Evolutionary conservation across 2,113 vertebrate genomes (phyloP).

Genomic region (Prionailurus bengalensis): DNA sequence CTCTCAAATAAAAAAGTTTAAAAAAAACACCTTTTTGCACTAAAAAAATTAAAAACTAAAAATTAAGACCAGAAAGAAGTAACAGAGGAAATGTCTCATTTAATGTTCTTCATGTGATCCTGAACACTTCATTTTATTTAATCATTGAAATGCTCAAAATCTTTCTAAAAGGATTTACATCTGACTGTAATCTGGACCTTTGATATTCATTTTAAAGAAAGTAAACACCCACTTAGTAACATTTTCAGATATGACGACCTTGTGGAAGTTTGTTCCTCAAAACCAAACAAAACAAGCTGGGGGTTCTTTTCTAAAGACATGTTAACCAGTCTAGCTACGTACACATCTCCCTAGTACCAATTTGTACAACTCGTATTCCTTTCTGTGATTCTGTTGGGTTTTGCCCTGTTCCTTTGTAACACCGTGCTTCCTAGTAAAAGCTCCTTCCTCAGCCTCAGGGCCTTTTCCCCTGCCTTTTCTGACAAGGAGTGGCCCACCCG

Average conservation of each 20-base stretch:
- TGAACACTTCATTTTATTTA: not conserved
- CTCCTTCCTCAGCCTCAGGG: not conserved
- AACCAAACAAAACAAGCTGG: not conserved
- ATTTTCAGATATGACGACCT: not conserved
- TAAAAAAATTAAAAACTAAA: not conserved
- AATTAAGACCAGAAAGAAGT: not conserved
- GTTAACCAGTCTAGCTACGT: not conserved
- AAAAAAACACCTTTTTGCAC: not conserved
- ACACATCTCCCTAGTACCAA: not conserved
- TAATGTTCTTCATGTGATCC: not conserved
- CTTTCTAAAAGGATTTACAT: not conserved
- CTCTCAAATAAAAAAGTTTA: too few species aligned
- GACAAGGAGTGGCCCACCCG: not conserved
- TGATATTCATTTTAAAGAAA: not conserved
- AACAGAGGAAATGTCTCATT: not conserved
- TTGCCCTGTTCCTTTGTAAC: not conserved
- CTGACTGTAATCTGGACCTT: not conserved
- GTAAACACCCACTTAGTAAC: not conserved
- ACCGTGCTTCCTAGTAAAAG: not conserved
- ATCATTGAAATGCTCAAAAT: not conserved
- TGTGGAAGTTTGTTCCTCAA: not conserved
- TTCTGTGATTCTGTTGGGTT: not conserved
- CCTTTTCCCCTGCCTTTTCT: not conserved
- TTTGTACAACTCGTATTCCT: not conserved
- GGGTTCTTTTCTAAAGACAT: not conserved